Conservation (phyloP, 2,888 invertebrate species). For the Acronicta aceris region DNA sequence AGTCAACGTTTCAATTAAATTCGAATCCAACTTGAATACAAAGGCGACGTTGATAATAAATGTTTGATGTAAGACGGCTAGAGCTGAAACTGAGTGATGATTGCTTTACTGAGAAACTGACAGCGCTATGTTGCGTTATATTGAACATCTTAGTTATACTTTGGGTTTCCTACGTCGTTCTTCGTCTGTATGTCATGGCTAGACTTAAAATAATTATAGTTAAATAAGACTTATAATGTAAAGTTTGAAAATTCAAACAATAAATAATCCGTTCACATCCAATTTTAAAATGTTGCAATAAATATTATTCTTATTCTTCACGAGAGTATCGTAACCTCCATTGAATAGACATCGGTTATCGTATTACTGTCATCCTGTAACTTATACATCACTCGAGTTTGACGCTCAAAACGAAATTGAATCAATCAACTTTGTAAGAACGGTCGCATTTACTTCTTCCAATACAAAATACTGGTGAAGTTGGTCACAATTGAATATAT, state of each 20-base stretch:
- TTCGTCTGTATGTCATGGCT: too few relatives aligned
- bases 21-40: background rate
- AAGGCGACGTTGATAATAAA: constrained; percentile 8
- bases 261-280: too few relatives aligned
- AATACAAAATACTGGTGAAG: constrained; percentile 2
- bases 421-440: constrained; percentile 32
- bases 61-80: constrained; percentile 5
- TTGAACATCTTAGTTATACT: background rate
- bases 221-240: too few relatives aligned
- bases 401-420: constrained; percentile 20
- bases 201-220: too few relatives aligned
- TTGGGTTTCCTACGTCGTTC: too few relatives aligned
- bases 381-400: background rate
- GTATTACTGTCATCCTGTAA: constrained; percentile 4
- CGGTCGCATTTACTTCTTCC: constrained; percentile 5
- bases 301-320: too few relatives aligned
- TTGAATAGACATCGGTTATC: constrained; percentile 4
- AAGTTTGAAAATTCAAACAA: too few relatives aligned
- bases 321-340: too few relatives aligned
- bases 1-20: constrained; percentile 20
- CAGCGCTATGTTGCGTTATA: background rate
- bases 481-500: background rate
- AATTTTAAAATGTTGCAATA: too few relatives aligned
- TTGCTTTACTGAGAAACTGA: background rate
- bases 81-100: background rate